A percentile compares a stretch with the other conserved stretches of the same genome.
These are phyloP conservation scores for Eulemur mongoz DNA, from an alignment of 2,797 vertebrate genomes.

Conservation along the genomic window DNA sequence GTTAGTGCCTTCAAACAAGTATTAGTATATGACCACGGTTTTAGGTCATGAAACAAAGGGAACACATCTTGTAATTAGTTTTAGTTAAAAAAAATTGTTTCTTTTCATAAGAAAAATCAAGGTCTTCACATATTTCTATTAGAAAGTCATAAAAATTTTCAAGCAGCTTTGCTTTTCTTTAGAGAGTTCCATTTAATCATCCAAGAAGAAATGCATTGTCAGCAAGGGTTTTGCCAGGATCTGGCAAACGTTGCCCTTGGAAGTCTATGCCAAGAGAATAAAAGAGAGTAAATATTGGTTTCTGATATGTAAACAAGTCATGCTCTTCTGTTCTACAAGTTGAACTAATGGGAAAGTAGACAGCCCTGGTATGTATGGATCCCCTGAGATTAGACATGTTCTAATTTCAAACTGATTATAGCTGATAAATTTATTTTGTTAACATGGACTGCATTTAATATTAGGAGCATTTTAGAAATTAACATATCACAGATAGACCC, in stretches of 20 bases:
- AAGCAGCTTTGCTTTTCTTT: not conserved
- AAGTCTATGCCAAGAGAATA: slow-evolving; percentile 61
- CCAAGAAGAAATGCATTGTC: slow-evolving; percentile 38
- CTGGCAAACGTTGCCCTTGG: slow-evolving; percentile 51
- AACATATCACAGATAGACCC: not conserved
- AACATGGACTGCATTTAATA: not conserved
- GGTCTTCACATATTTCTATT: not conserved
- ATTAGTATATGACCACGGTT: not conserved
- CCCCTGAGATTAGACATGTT: not conserved
- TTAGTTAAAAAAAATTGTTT: not conserved
- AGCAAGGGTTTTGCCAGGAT: slow-evolving; percentile 62
- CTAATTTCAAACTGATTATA: not conserved
- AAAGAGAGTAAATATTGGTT: slow-evolving; percentile 72
- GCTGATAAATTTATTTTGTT: not conserved
- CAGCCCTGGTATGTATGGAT: not conserved
- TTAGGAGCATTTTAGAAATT: slow-evolving; percentile 17
- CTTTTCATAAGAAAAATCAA: not conserved
- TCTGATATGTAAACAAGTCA: slow-evolving; percentile 76
- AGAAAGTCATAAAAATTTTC: not conserved
- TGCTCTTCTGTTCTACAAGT: slow-evolving; percentile 59
- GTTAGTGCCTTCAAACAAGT: not conserved
- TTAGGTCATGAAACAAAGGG: not conserved
- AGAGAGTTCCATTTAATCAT: not conserved
- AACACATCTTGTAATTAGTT: not conserved
- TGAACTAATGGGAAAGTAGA: slow-evolving; percentile 62